A percentile compares a stretch with the other conserved stretches of the same genome.
Evolutionary conservation across 2,113 vertebrate species (phyloP).

Genomic region (Siniperca knerii): DNA sequence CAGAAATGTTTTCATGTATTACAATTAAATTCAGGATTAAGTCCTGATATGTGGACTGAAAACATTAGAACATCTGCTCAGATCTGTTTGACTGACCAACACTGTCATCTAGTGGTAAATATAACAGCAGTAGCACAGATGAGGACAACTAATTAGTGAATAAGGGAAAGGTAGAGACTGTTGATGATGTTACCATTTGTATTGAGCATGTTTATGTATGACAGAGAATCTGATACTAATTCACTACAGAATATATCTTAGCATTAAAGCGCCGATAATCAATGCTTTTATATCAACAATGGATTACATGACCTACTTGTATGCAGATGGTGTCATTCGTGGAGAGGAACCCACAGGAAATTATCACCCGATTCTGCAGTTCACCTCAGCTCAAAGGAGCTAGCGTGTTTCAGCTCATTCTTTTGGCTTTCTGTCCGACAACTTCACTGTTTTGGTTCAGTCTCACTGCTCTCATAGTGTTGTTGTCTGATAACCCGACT

Average conservation of each 20-base stretch:
- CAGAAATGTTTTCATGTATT: not conserved
- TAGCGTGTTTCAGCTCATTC: not conserved
- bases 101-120: slow-evolving; percentile 36
- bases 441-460: too few relatives aligned
- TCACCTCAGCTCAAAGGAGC: not conserved
- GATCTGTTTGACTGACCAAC: not conserved
- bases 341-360: not conserved
- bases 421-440: not conserved
- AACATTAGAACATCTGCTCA: not conserved
- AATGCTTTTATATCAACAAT: not conserved
- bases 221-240: not conserved
- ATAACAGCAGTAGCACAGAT: not conserved
- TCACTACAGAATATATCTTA: not conserved
- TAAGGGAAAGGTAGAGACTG: not conserved
- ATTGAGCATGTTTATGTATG: not conserved
- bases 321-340: not conserved
- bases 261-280: not conserved
- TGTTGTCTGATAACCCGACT: too few relatives aligned
- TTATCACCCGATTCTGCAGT: not conserved
- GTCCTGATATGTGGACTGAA: not conserved
- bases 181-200: not conserved
- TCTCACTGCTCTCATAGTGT: not conserved
- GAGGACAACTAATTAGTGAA: not conserved
- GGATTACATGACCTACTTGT: not conserved
- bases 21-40: not conserved